Evolutionary conservation across 2,797 vertebrate genomes (phyloP), one percentile per base, ranked within the genome.

Genomic region (Crenuchus spilurus): DNA sequence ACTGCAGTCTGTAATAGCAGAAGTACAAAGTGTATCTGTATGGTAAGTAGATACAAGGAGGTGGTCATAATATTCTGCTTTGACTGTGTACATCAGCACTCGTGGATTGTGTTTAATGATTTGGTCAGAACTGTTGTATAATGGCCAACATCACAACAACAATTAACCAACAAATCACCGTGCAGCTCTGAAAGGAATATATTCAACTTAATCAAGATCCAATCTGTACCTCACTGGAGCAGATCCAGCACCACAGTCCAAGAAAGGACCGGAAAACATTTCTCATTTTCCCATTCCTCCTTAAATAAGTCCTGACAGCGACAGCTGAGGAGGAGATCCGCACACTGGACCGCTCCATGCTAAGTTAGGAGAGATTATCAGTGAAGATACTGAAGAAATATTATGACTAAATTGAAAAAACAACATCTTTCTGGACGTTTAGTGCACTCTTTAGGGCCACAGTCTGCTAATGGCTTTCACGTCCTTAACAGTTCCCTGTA

Each of bases 141-240:
- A n/a, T n/a, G n/a, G n/a, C n/a, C n/a, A n/a, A n/a, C n/a, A n/a
- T n/a, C n/a, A n/a, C n/a, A n/a, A n/a, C n/a, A n/a, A n/a, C n/a
- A n/a, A n/a, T n/a, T n/a, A n/a, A n/a, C n/a, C n/a, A n/a, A n/a
- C n/a, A n/a, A n/a, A n/a, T n/a, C n/a, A n/a, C n/a, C n/a, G n/a
- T n/a, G n/a, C n/a, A n/a, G n/a, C n/a, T n/a, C n/a, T n/a, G n/a
- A n/a, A n/a, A n/a, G n/a, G n/a, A n/a, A n/a, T n/a, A n/a, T n/a
- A n/a, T n/a, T 62, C 63, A 78, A 79, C 64, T 37, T 72, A 75
- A 81, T 72, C 52, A 81, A 52, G 31, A 60, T 66, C 2, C 51
- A 60, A 74, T 62, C 60, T 68, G 62, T 26, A 62, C 49, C 57
- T 20, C 60, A 24, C 64, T 58, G 73, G 44, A 55, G 18, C 10